Evolutionary conservation across 2,797 vertebrate species (phyloP).

Genomic region (Malacoctenus gilli): DNA sequence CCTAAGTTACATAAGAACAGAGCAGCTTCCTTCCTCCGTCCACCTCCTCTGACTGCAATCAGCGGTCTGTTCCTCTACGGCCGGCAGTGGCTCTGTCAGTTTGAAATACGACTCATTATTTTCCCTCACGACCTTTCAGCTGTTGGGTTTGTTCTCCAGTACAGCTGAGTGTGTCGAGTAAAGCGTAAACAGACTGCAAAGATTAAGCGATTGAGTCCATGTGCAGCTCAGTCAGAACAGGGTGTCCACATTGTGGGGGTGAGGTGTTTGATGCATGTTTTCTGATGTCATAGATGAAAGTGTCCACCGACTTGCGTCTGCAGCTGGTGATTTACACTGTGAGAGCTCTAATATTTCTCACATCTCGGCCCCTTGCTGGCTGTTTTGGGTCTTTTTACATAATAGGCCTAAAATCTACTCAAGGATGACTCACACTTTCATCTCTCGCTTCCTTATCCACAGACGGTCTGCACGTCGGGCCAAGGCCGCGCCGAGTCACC

Average conservation of each 20-base stretch:
- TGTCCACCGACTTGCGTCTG: too few relatives aligned
- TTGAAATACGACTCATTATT: neutral
- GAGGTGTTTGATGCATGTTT: slow-evolving; percentile 7
- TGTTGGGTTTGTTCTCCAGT: slow-evolving; percentile 8
- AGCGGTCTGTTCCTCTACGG: slow-evolving; percentile 6
- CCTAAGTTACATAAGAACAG: slow-evolving; percentile 27
- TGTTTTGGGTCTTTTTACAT: slow-evolving; percentile 19
- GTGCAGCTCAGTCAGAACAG: slow-evolving; percentile 7
- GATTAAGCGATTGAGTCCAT: neutral
- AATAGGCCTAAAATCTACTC: slow-evolving; percentile 13
- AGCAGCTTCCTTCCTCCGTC: slow-evolving; percentile 40
- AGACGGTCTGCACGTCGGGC: slow-evolving; percentile 87
- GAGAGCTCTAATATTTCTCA: slow-evolving; percentile 11
- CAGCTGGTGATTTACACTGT: slow-evolving; percentile 2
- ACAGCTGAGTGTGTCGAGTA: slow-evolving; percentile 4
- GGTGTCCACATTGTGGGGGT: neutral
- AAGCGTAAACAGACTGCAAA: slow-evolving; percentile 1
- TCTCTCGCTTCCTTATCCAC: slow-evolving; percentile 8
- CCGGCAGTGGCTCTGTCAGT: slow-evolving; percentile 3
- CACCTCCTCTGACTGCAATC: slow-evolving; percentile 14
- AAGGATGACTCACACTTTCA: slow-evolving; percentile 13
- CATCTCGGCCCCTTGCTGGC: neutral
- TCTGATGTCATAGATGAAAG: slow-evolving; percentile 9
- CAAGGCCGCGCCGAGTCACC: slow-evolving; percentile 91
- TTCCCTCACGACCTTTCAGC: slow-evolving; percentile 9